These are phyloP conservation scores for Philonicus albiceps DNA, from an alignment of 2,888 invertebrate genomes.

Conservation along the genomic window DNA sequence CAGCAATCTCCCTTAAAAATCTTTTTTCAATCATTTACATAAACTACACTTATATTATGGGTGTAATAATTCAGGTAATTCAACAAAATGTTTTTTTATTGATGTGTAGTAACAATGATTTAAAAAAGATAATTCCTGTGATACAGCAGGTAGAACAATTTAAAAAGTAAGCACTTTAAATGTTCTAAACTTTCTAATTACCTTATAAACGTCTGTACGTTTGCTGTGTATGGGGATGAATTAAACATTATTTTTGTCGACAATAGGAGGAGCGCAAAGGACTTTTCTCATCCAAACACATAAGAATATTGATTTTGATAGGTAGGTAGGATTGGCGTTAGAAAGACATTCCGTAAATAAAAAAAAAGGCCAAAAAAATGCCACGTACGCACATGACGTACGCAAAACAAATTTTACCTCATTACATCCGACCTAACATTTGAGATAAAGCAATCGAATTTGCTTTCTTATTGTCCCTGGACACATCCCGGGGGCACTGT, in stretches of 20 bases:
- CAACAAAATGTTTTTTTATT: no score
- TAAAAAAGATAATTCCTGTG: neutral
- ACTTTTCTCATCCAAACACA: neutral
- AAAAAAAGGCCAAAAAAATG: neutral
- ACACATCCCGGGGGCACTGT: neutral
- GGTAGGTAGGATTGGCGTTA: neutral
- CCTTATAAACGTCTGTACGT: neutral
- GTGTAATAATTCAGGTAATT: no score
- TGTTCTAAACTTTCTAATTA: neutral
- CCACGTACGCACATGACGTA: neutral
- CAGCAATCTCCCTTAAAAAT: no score
- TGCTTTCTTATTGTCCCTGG: neutral
- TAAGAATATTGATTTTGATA: neutral
- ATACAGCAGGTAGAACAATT: neutral
- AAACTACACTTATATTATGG: no score
- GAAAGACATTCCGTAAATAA: neutral
- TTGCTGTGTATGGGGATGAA: neutral
- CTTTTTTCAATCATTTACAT: no score
- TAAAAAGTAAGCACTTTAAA: neutral
- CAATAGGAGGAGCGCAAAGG: neutral
- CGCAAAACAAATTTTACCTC: neutral
- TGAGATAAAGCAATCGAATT: neutral
- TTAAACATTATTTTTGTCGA: neutral
- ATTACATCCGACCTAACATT: neutral
- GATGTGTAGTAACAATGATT: no score